phyloP scores from a whole-genome alignment of 2,797 vertebrate species.

The Octomys mimax region DNA sequence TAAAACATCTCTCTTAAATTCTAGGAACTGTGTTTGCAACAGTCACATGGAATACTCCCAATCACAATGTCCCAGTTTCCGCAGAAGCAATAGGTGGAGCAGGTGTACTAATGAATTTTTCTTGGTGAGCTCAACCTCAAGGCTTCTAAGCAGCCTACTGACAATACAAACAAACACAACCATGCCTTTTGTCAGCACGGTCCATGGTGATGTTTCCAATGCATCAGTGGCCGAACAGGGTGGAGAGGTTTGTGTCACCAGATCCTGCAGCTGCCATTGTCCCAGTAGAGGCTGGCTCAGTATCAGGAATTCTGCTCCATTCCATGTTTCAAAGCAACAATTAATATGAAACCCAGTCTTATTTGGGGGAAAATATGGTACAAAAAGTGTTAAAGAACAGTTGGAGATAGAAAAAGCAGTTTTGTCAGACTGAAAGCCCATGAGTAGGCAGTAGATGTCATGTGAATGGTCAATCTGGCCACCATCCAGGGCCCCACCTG shows the following conservation, averaged over 20 bases:
- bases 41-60: not conserved
- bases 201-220: no score
- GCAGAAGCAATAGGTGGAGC: not conserved
- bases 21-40: not conserved
- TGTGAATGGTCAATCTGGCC: not conserved
- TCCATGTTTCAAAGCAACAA: not conserved
- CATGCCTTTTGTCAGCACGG: no score
- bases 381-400: not conserved
- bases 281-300: not conserved
- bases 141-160: no score
- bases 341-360: not conserved
- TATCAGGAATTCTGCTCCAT: not conserved
- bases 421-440: not conserved
- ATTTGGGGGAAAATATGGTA: not conserved
- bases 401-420: not conserved
- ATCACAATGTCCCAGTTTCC: not conserved
- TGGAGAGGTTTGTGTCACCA: not conserved
- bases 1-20: not conserved
- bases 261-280: no score
- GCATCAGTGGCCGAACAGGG: no score
- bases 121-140: no score
- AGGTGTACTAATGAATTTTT: not conserved
- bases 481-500: not conserved
- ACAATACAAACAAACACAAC: no score
- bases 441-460: no score